Evolutionary conservation across 2,888 invertebrate species (phyloP), one percentile per base, ranked within the genome.

Genomic region (Sesia apiformis): DNA sequence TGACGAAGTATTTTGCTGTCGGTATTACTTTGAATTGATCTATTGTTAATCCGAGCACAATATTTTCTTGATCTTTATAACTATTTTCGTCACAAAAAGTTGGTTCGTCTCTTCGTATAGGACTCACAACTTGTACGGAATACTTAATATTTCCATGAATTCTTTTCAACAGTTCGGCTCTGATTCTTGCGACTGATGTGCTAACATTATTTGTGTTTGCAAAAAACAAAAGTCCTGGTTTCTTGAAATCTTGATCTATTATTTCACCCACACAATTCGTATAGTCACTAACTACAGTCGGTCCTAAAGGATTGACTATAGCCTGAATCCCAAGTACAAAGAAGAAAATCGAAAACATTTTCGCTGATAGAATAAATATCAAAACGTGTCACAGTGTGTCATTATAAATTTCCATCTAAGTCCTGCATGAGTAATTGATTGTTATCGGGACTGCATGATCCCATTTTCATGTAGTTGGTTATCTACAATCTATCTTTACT

Each of bases 1-100:
- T 67, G 1, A 87, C 55, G 53, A 76, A 81, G 60, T 85, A 87
- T 53, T 76, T 70, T 3, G 84, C 82, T 42, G 58, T 53, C 3
- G 69, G 71, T 54, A 70, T 60, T 1, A 71, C 60, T 57, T 71
- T 66, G 43, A 68, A 80, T 5, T 52, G 60, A 54, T 84, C 81
- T 38, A 46, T 46, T 4, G 23, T 4, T 46, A 8, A 23, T 8
- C 23, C 8, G 3, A 7, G n/a, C 23, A 46, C n/a, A 46, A 8
- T 46, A 4, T 8, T 23, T n/a, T 46, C 8, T 46, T 46, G 8
- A 8, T n/a, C n/a, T 23, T 3, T 46, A 5, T 46, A 7, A 46
- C 3, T 57, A n/a, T 63, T 59, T 54, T 68, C 62, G 8, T 60
- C 49, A 40, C 66, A 60, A 59, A 81, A 81, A 53, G 76, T 63